A percentile compares a stretch with the other conserved stretches of the same genome.
Evolutionary conservation across 1,140 invertebrate species (phyloP).

Genomic region (Cydia splendana): DNA sequence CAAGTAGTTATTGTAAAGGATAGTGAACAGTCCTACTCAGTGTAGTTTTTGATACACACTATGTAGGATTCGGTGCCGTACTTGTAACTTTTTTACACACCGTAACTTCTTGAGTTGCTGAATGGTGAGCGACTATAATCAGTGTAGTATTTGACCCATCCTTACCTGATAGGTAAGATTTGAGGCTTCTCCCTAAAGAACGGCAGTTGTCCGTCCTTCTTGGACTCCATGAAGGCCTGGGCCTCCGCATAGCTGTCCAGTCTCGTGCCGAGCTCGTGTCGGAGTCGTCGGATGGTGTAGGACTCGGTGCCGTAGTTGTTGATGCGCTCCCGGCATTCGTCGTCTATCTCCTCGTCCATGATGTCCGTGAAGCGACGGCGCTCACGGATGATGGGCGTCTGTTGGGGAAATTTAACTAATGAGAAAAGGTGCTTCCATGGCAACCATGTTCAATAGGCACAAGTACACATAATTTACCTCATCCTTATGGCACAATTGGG

Average conservation of each 20-base stretch:
- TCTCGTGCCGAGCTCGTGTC: slow-evolving; percentile 89
- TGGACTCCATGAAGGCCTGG: slow-evolving; percentile 89
- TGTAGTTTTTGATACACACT: too few relatives aligned
- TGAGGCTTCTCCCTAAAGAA: slow-evolving; percentile 92
- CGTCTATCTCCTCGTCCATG: slow-evolving; percentile 97
- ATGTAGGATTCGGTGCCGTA: too few relatives aligned
- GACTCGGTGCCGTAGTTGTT: slow-evolving; percentile 88
- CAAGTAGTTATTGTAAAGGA: too few relatives aligned
- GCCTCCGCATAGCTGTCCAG: slow-evolving; percentile 91
- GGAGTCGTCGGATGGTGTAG: slow-evolving; percentile 85
- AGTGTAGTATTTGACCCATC: not conserved
- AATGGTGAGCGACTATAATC: too few relatives aligned
- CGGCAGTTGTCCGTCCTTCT: slow-evolving; percentile 88
- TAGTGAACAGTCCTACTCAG: too few relatives aligned
- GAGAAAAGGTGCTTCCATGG: too few relatives aligned
- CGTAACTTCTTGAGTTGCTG: too few relatives aligned
- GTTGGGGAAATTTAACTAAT: slow-evolving; percentile 17
- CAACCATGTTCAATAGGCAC: too few relatives aligned
- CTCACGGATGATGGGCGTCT: slow-evolving; percentile 93
- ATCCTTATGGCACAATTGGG: too few relatives aligned
- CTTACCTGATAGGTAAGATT: slow-evolving; percentile 84
- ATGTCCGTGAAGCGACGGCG: slow-evolving; percentile 94
- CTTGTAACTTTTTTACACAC: too few relatives aligned
- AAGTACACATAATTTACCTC: too few relatives aligned
- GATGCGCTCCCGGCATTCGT: slow-evolving; percentile 90